phyloP scores from a whole-genome alignment of 2,888 invertebrate genomes.

The Eupithecia pulchellata region DNA sequence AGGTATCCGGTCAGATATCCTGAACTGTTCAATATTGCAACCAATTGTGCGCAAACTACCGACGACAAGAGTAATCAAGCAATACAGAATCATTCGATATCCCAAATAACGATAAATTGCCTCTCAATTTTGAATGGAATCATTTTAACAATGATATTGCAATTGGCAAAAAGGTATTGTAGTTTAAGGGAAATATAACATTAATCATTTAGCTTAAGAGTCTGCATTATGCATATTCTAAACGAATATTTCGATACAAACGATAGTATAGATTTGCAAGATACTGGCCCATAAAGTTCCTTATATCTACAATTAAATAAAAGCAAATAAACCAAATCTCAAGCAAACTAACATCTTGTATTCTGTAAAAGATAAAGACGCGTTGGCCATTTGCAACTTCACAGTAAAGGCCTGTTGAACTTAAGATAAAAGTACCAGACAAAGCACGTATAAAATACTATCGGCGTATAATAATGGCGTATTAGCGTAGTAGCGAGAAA shows the following conservation, averaged over 20 bases:
- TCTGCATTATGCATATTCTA: not conserved
- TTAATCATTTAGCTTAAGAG: too few relatives aligned
- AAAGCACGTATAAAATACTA: slow-evolving; percentile 12
- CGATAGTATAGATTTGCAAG: too few relatives aligned
- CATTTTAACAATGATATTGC: not conserved
- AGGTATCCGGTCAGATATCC: slow-evolving; percentile 9
- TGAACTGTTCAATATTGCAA: slow-evolving; percentile 17
- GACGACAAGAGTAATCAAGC: slow-evolving; percentile 13
- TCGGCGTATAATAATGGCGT: slow-evolving; percentile 32
- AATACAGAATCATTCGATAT: not conserved
- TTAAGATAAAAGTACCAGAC: not conserved
- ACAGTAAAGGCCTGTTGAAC: not conserved
- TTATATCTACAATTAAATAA: too few relatives aligned
- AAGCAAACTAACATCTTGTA: not conserved
- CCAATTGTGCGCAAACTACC: slow-evolving; percentile 14
- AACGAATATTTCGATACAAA: not conserved
- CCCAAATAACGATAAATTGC: slow-evolving; percentile 5
- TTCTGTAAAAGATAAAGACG: not conserved
- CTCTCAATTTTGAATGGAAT: not conserved
- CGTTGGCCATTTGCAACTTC: not conserved
- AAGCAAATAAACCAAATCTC: too few relatives aligned
- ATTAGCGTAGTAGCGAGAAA: slow-evolving; percentile 57
- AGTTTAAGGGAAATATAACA: not conserved
- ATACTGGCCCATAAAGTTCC: too few relatives aligned
- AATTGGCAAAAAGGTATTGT: not conserved